phyloP scores from a whole-genome alignment of 2,113 vertebrate genomes.

The Gopherus evgoodei region DNA sequence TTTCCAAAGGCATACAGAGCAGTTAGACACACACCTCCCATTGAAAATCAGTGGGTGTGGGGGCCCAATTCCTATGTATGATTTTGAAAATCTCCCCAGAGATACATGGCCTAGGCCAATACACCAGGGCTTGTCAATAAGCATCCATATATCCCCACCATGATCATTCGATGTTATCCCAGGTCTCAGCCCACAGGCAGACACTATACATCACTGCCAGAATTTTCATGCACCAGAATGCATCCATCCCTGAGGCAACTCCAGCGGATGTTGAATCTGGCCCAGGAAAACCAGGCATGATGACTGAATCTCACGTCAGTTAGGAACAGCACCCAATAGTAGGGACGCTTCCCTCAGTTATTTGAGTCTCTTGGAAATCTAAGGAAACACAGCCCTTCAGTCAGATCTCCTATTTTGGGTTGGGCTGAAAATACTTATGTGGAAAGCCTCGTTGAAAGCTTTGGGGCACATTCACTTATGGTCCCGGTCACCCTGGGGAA shows the following conservation, averaged over 20 bases:
- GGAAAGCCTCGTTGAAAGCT: neutral
- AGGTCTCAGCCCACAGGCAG: neutral
- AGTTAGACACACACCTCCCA: accelerated
- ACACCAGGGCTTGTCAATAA: neutral
- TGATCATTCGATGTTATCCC: conserved; percentile 30
- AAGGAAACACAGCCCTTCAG: neutral
- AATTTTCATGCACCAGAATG: neutral
- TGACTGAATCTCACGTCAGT: neutral
- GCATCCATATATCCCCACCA: neutral
- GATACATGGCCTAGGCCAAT: conserved; percentile 24
- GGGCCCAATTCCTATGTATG: neutral
- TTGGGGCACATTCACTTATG: neutral
- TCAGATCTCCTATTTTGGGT: neutral
- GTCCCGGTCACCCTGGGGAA: neutral
- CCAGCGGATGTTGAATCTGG: neutral
- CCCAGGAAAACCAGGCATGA: accelerated
- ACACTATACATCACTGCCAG: neutral
- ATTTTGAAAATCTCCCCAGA: conserved; percentile 16
- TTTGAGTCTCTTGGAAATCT: neutral
- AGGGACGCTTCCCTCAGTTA: neutral
- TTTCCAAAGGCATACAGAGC: conserved; percentile 20
- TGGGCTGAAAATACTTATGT: neutral
- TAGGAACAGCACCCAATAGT: neutral
- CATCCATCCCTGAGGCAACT: neutral
- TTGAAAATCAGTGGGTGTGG: neutral